These are phyloP conservation scores for Ammodytes dubius DNA, from an alignment of 2,113 vertebrate species.

Conservation along the genomic window DNA sequence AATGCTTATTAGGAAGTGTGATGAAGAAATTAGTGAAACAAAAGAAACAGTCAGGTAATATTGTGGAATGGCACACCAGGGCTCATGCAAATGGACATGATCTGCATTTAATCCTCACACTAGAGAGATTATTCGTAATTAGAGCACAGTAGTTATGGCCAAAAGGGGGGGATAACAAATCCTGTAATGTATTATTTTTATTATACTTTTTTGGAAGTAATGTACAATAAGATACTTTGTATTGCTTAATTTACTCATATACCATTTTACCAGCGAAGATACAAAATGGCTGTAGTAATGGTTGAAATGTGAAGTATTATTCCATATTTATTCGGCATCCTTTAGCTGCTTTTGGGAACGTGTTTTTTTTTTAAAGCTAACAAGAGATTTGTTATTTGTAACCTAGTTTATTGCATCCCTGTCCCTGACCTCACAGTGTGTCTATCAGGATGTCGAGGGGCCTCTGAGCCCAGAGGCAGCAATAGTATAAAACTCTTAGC, in stretches of 20 bases:
- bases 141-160: not conserved
- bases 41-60: conserved; percentile 6
- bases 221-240: not conserved
- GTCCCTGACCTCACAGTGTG: conserved; percentile 12
- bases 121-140: not conserved
- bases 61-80: conserved; percentile 19
- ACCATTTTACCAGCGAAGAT: not conserved
- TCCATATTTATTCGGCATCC: not conserved
- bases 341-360: not conserved
- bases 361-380: not conserved
- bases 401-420: conserved; percentile 10
- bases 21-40: conserved; percentile 30
- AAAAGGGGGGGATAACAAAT: not conserved
- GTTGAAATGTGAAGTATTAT: not conserved
- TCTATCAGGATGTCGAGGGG: conserved; percentile 33
- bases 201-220: not conserved
- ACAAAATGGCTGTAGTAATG: not conserved
- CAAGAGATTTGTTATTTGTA: conserved; percentile 11
- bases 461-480: conserved; percentile 51
- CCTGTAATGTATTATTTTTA: not conserved
- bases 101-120: not conserved
- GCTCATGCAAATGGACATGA: conserved; percentile 12
- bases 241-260: not conserved
- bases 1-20: conserved; percentile 38
- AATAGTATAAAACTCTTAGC: conserved; percentile 58